These are phyloP conservation scores for Cephus sareptanus DNA, from an alignment of 2,888 invertebrate species.

Conservation along the genomic window DNA sequence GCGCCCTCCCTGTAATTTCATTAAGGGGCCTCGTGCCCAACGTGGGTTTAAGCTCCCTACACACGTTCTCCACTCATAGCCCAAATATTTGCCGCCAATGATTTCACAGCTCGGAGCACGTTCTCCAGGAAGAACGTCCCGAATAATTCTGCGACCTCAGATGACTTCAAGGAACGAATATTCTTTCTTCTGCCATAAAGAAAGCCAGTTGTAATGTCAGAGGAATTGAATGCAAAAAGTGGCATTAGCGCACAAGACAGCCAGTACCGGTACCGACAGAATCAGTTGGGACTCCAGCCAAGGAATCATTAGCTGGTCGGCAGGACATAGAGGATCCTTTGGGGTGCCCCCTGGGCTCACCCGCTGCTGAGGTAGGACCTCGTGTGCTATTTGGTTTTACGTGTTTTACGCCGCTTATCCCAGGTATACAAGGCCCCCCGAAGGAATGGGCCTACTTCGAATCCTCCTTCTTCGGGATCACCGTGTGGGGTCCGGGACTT, in stretches of 20 bases:
- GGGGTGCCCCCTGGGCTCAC: not conserved
- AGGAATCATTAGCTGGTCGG: conserved; percentile 23
- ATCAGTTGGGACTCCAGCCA: not conserved
- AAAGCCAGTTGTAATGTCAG: not conserved
- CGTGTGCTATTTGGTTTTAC: conserved; percentile 45
- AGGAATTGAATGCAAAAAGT: not conserved
- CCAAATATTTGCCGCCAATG: conserved; percentile 51
- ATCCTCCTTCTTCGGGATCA: conserved; percentile 45
- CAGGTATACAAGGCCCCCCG: conserved; percentile 32
- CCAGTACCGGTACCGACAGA: not conserved
- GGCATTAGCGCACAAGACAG: not conserved
- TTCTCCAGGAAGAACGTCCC: not conserved
- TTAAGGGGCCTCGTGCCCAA: conserved; percentile 59
- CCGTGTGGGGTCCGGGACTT: conserved; percentile 57
- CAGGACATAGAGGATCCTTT: not conserved
- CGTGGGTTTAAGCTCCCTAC: conserved; percentile 24
- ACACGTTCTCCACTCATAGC: conserved; percentile 24
- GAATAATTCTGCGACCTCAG: not conserved
- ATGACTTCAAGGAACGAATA: not conserved
- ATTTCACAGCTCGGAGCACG: conserved; percentile 29
- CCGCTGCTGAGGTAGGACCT: conserved; percentile 25
- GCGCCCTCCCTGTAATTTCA: conserved; percentile 60
- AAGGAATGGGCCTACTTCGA: conserved; percentile 25
- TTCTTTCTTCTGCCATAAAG: not conserved
- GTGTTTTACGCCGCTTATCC: conserved; percentile 43